Evolutionary conservation across 2,888 invertebrate species (phyloP).

Genomic region (Lissonota sp.): DNA sequence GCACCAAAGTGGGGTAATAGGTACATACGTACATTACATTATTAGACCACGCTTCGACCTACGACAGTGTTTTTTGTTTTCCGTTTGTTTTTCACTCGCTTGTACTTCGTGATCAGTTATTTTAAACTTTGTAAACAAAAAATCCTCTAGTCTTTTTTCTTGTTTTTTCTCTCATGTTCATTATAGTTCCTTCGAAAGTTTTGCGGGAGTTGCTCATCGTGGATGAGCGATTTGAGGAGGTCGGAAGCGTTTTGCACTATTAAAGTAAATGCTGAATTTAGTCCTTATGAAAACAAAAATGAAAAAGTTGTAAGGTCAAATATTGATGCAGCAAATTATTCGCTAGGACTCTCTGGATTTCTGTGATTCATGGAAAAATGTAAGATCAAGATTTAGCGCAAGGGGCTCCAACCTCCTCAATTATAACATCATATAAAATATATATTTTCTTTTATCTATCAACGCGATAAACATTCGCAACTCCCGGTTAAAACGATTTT

Average conservation of each 20-base stretch:
- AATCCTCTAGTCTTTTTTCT: background rate
- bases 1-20: conserved; percentile 75
- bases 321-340: no score
- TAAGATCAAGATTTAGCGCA: no score
- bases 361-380: no score
- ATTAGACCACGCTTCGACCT: conserved; percentile 64
- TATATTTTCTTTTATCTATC: conserved; percentile 9
- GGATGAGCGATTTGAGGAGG: no score
- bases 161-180: conserved; percentile 1
- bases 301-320: no score
- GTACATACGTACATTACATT: conserved; percentile 72
- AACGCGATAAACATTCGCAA: conserved; percentile 8
- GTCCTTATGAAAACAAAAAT: no score
- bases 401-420: no score
- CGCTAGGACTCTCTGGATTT: no score
- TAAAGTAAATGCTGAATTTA: no score
- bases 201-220: no score
- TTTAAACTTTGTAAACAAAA: background rate
- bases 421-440: conserved; percentile 54
- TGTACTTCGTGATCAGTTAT: background rate
- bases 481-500: conserved; percentile 3
- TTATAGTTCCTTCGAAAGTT: no score
- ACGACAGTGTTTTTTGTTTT: conserved; percentile 65
- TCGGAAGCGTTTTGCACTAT: no score
- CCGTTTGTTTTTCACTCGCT: conserved; percentile 1